Evolutionary conservation across 2,113 vertebrate genomes (phyloP).

Genomic region (Salvelinus sp.): DNA sequence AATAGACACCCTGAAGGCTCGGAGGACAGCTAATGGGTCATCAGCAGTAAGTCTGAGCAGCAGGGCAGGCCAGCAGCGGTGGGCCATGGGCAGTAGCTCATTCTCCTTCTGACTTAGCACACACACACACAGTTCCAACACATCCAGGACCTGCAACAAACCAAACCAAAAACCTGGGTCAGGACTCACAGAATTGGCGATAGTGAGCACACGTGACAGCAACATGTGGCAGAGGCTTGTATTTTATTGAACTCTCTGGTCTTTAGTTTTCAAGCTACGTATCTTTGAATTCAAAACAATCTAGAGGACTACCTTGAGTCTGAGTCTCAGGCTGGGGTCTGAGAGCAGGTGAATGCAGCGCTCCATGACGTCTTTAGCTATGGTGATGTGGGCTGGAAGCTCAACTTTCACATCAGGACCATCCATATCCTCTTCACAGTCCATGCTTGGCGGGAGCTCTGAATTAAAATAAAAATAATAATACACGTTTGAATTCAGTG

Average conservation of each 20-base stretch:
- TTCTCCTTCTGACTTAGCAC: constrained; percentile 78
- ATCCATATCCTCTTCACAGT: constrained; percentile 42
- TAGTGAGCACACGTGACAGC: no score
- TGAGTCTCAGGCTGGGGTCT: constrained; percentile 74
- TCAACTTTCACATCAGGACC: constrained; percentile 64
- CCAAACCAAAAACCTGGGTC: constrained; percentile 35
- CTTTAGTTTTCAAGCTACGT: no score
- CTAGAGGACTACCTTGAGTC: constrained; percentile 80
- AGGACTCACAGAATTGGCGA: no score
- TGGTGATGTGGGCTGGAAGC: constrained; percentile 76
- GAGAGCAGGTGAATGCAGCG: constrained; percentile 88
- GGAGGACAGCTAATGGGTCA: constrained; percentile 83
- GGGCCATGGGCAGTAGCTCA: constrained; percentile 88
- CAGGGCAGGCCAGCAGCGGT: constrained; percentile 88
- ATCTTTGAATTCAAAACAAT: no score
- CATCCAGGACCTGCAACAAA: constrained; percentile 73
- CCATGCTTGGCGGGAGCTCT: constrained; percentile 45
- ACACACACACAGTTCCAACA: constrained; percentile 82
- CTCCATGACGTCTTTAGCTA: constrained; percentile 85
- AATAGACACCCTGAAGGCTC: constrained; percentile 85
- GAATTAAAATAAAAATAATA: constrained; percentile 8
- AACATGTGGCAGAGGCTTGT: no score
- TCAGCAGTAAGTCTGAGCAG: constrained; percentile 84
- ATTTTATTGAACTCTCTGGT: no score
- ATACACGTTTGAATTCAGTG: not conserved